Base-by-base conservation (phyloP, 2,113 vertebrate genomes). In the Sylvietta virens region DNA sequence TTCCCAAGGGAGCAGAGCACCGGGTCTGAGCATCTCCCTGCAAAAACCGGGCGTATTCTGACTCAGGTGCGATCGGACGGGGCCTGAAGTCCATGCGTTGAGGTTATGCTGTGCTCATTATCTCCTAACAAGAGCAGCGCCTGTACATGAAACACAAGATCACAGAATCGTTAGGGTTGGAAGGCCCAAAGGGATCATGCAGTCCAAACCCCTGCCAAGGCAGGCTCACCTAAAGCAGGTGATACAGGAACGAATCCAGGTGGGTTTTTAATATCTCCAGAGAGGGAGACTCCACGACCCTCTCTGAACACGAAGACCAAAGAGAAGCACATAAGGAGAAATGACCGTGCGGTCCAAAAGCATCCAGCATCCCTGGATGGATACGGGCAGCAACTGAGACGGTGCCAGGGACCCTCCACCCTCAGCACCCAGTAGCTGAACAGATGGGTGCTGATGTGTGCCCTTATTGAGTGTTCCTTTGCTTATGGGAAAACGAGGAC, bases 71-170 rank as follows among this genome's bases (percentile, higher is more conserved):
- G 4, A 0, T 6, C 28, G 8, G 23, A 2, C 23, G 1, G 8
- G 28, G 8, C 7, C 22, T 21, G 3, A 6, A 22, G 39, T 6
- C 62, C 14, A 0, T 5, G 1, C 15, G 0, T 1, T 16, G 40
- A 31, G 44, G 17, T 31, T 56, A 4, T 5, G 13, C 67, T 5
- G 3, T 8, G 42, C 3, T 13, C n/a, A 7, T n/a, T 14, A 11
- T 33, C 23, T 31, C 16, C 31, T 54, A 57, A 37, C 56, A 13
- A 20, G 27, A 44, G 35, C 45, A 44, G 24, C 33, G 4, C 22
- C 33, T 60, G 33, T 24, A 10, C 15, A 1, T 18, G 61, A 60
- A 81, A 53, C 53, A 7, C 39, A 12, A 28, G 22, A 33, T 27
- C 31, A 18, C 37, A 22, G 37, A 67, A 39, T 53, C 6, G 1